Base-by-base conservation (phyloP, 53 echinoderm and acorn worm species). In the Paracentrotus lividus region DNA sequence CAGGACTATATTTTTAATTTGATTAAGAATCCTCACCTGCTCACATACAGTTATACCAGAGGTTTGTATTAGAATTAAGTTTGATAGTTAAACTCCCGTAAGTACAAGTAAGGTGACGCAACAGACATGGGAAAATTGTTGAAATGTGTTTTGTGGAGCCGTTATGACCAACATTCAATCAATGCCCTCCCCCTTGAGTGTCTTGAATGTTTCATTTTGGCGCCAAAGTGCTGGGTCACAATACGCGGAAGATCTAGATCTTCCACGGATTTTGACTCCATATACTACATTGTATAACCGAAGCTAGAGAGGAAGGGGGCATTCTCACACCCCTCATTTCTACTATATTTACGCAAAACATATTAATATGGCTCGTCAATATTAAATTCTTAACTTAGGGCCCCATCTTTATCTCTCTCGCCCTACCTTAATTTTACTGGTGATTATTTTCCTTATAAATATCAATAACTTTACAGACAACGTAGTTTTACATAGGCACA, bases 111-210 rank as follows among this genome's bases (percentile, higher is more conserved):
- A 4, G 33, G 3, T 1, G 47, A 24, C n/a, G n/a, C 5, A 26
- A n/a, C 44, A 43, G n/a, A 47, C 26, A 47, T 69, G 34, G 13
- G 15, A n/a, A 81, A 45, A 47, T 81, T 81, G 47, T 47, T 81
- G 81, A 81, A 81, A 81, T 47, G 47, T 81, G 26, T 81, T 81
- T 47, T 45, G 3, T 36, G 72, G 16, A 45, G 81, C 26, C 47
- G 47, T 21, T 42, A 9, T 66, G 44, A 89, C 43, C n/a, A 64
- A 89, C 89, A 42, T 89, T 89, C 89, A 64, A 89, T 89, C 89
- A 89, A 61, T 58, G 55, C 60, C 60, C 42, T 65, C 58, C 43
- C 88, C 47, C 89, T 24, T 7, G 89, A 89, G 89, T 57, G 24
- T 40, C n/a, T 12, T 43, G 60, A 89, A 89, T 64, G 89, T 89